Percentiles rank a stretch among this genome's conserved stretches.
Conservation (phyloP, 2,113 vertebrate genomes). For the Mirounga angustirostris region DNA sequence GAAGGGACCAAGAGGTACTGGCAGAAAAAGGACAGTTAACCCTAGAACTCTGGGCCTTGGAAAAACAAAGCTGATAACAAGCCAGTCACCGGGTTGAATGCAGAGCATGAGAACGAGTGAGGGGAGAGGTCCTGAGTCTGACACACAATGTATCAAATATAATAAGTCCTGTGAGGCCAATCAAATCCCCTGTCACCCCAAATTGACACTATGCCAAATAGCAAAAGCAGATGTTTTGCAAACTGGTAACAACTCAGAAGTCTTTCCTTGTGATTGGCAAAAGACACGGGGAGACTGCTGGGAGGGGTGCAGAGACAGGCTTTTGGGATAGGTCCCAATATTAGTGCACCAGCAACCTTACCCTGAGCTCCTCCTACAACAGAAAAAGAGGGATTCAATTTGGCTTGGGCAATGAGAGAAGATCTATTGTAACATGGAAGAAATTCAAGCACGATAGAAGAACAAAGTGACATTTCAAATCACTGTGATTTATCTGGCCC, state of each 20-base stretch:
- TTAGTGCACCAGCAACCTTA: conserved; percentile 79
- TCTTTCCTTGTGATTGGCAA: conserved; percentile 82
- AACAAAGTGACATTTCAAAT: conserved; percentile 82
- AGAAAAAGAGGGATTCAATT: conserved; percentile 83
- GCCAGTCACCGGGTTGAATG: background rate
- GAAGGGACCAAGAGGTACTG: background rate
- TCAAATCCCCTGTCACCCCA: conserved; percentile 84
- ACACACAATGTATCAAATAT: conserved; percentile 87
- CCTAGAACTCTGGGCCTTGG: conserved; percentile 12
- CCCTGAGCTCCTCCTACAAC: conserved; percentile 76
- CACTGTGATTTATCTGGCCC: conserved; percentile 84
- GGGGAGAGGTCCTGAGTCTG: conserved; percentile 80
- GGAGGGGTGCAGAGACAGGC: conserved; percentile 51
- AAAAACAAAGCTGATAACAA: background rate
- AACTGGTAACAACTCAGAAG: conserved; percentile 85
- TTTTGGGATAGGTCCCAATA: conserved; percentile 84
- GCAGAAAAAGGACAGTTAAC: conserved; percentile 75
- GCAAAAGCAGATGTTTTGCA: conserved; percentile 89
- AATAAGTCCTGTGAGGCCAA: conserved; percentile 88
- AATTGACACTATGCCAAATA: conserved; percentile 86
- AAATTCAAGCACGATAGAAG: conserved; percentile 81
- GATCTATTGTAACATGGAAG: conserved; percentile 83
- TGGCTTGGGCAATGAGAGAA: conserved; percentile 82
- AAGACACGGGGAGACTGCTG: conserved; percentile 60
- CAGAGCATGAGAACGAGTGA: conserved; percentile 66